These are phyloP conservation scores for Metacarcinus magister DNA, from an alignment of 2,888 invertebrate genomes.

Conservation along the genomic window DNA sequence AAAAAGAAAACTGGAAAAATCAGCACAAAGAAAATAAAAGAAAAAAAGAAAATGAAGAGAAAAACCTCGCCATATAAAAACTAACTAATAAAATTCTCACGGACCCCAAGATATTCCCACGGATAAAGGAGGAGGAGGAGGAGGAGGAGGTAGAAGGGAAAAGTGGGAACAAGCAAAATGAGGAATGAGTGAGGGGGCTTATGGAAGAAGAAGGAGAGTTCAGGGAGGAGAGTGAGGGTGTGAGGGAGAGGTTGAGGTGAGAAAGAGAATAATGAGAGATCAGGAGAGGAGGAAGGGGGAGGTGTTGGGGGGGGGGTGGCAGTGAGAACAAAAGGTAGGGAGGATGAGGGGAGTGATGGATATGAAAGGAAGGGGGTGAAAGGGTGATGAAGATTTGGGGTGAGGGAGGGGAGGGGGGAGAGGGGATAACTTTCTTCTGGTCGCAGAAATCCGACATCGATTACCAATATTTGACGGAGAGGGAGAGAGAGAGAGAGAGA, in stretches of 20 bases:
- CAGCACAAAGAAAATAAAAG: not conserved
- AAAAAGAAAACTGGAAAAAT: not conserved
- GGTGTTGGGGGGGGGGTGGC: not conserved
- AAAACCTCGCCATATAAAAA: not conserved
- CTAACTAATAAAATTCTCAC: not conserved
- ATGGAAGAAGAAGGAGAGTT: no score
- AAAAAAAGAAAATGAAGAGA: not conserved
- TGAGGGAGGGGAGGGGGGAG: not conserved
- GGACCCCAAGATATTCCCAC: not conserved
- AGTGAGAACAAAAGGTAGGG: not conserved
- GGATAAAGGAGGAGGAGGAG: not conserved
- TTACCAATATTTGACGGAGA: conserved; percentile 34
- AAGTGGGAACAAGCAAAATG: not conserved
- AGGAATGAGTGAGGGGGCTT: not conserved
- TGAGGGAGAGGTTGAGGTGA: not conserved
- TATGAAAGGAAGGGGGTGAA: not conserved
- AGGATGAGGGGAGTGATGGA: not conserved
- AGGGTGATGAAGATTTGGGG: not conserved
- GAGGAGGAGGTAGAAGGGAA: not conserved
- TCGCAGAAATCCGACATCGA: conserved; percentile 33
- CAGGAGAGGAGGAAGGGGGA: not conserved
- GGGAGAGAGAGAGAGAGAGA: conserved; percentile 34
- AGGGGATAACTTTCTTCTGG: conserved; percentile 30
- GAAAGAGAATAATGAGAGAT: not conserved
- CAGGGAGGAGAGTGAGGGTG: no score